Conservation (phyloP, 2,888 invertebrate genomes). For the Drosophila rubida region DNA sequence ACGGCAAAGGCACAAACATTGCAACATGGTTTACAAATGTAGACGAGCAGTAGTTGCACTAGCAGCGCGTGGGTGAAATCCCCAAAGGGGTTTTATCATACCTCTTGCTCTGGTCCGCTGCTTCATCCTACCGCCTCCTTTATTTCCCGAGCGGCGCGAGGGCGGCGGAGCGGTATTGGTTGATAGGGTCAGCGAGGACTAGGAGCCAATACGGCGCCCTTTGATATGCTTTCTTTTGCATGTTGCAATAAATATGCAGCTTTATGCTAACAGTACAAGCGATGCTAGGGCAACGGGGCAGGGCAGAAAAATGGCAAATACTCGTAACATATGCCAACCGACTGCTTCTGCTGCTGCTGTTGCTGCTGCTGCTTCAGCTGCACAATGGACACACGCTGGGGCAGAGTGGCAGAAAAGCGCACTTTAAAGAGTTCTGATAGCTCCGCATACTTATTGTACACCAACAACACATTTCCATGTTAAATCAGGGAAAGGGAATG, state of each 20-base stretch:
- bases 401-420: constrained; percentile 23
- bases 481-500: neutral
- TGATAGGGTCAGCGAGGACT: constrained; percentile 39
- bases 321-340: constrained; percentile 58
- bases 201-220: constrained; percentile 55
- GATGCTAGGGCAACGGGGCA: neutral
- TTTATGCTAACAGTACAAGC: constrained; percentile 59
- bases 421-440: constrained; percentile 33
- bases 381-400: constrained; percentile 26
- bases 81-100: constrained; percentile 17
- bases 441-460: constrained; percentile 13
- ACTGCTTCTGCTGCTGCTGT: constrained; percentile 31
- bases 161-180: constrained; percentile 5
- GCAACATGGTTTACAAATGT: constrained; percentile 60
- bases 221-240: constrained; percentile 78
- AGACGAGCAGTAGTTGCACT: constrained; percentile 21
- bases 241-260: constrained; percentile 81
- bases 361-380: constrained; percentile 27
- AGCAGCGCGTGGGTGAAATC: constrained; percentile 20
- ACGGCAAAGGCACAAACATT: constrained; percentile 58
- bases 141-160: neutral
- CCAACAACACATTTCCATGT: neutral
- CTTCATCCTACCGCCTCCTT: neutral
- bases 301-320: constrained; percentile 1
- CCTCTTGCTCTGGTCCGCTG: neutral